A percentile compares a stretch with the other conserved stretches of the same genome.
These are phyloP conservation scores for Scelioninae gen. 2 DNA, from an alignment of 2,888 invertebrate species.

Conservation along the genomic window DNA sequence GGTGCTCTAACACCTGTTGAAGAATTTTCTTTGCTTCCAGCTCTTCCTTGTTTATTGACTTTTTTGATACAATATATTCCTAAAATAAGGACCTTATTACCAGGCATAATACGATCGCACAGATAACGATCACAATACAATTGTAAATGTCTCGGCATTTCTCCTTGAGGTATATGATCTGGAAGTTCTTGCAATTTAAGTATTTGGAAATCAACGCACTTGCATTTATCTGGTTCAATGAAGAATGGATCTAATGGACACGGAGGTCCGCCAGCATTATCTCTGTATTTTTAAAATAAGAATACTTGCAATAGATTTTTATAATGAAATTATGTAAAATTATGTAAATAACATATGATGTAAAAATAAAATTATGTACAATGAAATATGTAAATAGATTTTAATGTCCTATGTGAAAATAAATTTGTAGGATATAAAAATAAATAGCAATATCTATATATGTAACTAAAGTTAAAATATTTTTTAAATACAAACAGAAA, in stretches of 20 bases:
- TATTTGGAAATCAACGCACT: conserved; percentile 98
- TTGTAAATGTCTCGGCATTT: conserved; percentile 97
- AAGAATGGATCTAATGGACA: conserved; percentile 99
- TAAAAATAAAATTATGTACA: no score
- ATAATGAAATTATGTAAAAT: neutral
- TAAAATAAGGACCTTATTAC: conserved; percentile 93
- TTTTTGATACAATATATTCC: conserved; percentile 98
- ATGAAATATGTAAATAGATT: no score
- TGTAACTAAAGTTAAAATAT: no score
- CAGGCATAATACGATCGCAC: conserved; percentile 96
- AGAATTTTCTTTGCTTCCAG: conserved; percentile 84
- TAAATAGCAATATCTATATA: no score
- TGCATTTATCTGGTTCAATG: conserved; percentile 98
- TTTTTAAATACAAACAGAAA: no score
- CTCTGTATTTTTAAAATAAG: conserved; percentile 77
- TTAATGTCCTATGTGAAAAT: no score
- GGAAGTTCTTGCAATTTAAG: conserved; percentile 98
- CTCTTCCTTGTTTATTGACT: conserved; percentile 81
- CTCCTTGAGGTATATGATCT: conserved; percentile 96
- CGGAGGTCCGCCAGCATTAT: conserved; percentile 92
- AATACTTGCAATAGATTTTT: no score
- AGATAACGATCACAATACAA: conserved; percentile 95
- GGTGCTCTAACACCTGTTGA: conserved; percentile 94
- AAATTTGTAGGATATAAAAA: no score
- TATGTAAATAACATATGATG: no score